Base-by-base conservation (phyloP, 2,888 invertebrate genomes). In the Pseudococcus jackbeardsleyi region DNA sequence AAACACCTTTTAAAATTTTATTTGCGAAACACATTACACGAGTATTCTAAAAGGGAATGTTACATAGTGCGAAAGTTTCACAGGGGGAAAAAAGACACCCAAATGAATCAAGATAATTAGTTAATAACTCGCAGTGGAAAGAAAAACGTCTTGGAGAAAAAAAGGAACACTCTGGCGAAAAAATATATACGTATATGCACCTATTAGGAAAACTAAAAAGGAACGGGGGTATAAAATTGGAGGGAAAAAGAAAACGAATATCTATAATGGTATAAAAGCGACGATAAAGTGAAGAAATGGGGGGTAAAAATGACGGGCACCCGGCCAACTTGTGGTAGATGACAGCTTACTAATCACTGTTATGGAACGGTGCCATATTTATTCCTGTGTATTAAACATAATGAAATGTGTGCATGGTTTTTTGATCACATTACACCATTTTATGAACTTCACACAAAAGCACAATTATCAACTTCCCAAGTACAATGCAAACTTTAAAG, bases 351-450 rank as follows among this genome's bases (percentile, higher is more conserved):
- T 46, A 86, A 86, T 86, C 86, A 86, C 88, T 68, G 82, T 46
- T 39, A 84, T 88, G 88, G 88, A 88, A 88, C 84, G 22, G 42
- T 88, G 84, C 88, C 88, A 88, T 88, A 88, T 84, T 88, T 82
- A 54, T 82, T 50, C 59, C 86, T 68, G 68, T 39, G 48, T 84
- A 84, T 72, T 72, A 72, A 72, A 72, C 33, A 33, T 72, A 72
- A 72, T 84, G 59, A 77, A 68, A 79, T 89, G 59, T 82, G 59
- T 82, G 77, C 82, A 88, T 88, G 84, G 68, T 22, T 42, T 50
- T 84, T 84, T 84, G 50, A 48, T 84, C 84, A 84, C 84, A 84
- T 19, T 46, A 46, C 46, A 84, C 50, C 84, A 22, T 84, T 84
- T 46, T 46, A 50, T 72, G 33, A 72, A 72, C 68, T 33, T 72